A percentile compares a stretch with the other conserved stretches of the same genome.
These are phyloP conservation scores for Psittacula cyanocephala DNA, from an alignment of 2,113 vertebrate species.

Conservation along the genomic window DNA sequence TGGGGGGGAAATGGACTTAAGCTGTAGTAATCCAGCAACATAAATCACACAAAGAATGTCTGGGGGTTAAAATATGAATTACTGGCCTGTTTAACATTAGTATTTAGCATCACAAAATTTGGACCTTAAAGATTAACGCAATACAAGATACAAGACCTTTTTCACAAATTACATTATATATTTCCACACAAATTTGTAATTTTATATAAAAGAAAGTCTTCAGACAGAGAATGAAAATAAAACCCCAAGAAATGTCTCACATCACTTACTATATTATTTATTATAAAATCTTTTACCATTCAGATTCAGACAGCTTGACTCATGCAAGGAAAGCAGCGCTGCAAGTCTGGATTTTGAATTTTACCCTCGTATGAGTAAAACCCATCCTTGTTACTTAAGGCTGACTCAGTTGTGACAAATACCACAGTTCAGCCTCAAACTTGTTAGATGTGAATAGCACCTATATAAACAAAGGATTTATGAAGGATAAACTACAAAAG, in stretches of 20 bases:
- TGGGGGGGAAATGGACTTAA: neutral
- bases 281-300: neutral
- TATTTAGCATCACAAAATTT: neutral
- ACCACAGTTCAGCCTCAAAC: conserved; percentile 17
- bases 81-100: neutral
- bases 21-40: neutral
- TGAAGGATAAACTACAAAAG: conserved; percentile 7
- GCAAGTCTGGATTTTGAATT: neutral
- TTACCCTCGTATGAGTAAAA: neutral
- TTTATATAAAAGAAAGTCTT: neutral
- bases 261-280: neutral
- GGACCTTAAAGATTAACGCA: neutral
- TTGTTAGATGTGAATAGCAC: conserved; percentile 51
- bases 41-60: neutral
- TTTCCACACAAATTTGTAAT: neutral
- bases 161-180: neutral
- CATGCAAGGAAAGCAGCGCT: neutral
- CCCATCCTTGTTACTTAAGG: neutral
- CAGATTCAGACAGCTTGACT: neutral
- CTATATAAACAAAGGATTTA: conserved; percentile 58
- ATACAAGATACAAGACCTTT: neutral
- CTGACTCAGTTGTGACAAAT: conserved; percentile 32
- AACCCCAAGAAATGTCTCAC: neutral
- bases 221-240: neutral
- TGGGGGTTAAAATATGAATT: neutral